Evolutionary conservation across 1,140 invertebrate species (phyloP).

Genomic region (Spodoptera litura): DNA sequence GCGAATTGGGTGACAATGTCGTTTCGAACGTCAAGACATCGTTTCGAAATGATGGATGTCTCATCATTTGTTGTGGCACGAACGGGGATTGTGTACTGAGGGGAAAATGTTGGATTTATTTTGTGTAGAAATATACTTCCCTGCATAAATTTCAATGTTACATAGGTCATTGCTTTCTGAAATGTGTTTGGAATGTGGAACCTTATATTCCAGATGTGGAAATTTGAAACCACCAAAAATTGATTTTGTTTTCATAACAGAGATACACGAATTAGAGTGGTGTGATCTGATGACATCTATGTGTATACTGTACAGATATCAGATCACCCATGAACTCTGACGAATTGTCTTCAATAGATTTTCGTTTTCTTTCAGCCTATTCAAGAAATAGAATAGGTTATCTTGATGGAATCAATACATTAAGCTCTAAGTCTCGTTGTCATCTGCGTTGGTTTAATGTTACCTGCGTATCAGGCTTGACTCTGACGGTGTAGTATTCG

Average conservation of each 20-base stretch:
- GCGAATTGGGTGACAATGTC: slow-evolving; percentile 43
- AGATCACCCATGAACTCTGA: too few species aligned
- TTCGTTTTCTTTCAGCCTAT: too few species aligned
- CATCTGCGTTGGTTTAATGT: not conserved
- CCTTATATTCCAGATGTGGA: too few species aligned
- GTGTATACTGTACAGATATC: too few species aligned
- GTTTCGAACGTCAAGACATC: slow-evolving; percentile 42
- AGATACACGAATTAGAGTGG: too few species aligned
- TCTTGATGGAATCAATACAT: not conserved
- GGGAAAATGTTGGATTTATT: not conserved
- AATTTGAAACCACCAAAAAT: too few species aligned
- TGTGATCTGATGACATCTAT: too few species aligned
- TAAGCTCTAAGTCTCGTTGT: too few species aligned
- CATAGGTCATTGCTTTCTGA: slow-evolving; percentile 7
- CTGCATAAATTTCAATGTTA: not conserved
- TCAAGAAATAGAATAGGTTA: too few species aligned
- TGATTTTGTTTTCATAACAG: too few species aligned
- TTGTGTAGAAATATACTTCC: not conserved
- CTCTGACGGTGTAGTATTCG: slow-evolving; percentile 90
- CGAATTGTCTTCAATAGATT: too few species aligned
- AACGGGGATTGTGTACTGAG: not conserved
- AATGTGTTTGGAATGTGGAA: not conserved
- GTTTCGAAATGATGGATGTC: slow-evolving; percentile 32
- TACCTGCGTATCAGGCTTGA: slow-evolving; percentile 87
- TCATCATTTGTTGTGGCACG: slow-evolving; percentile 20